Base-by-base conservation (phyloP, 2,888 invertebrate genomes). In the Allacma fusca region DNA sequence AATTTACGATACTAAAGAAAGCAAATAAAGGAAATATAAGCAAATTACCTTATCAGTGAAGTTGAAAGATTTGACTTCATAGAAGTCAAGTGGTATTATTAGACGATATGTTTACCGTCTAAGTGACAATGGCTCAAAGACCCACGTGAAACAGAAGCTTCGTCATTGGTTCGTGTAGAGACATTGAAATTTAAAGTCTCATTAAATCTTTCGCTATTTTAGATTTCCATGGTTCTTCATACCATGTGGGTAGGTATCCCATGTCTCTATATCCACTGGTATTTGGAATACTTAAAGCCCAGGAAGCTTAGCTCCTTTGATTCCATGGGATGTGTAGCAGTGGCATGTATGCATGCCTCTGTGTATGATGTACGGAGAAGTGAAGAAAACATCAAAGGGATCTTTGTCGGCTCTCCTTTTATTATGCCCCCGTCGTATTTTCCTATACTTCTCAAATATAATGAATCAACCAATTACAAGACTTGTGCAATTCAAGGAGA, bases 391-490 rank as follows among this genome's bases (percentile, higher is more conserved):
- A 50, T 50, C 50, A 50, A 50, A 50, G 50, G n/a, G 16, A n/a
- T 50, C 50, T 50, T 50, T 50, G 50, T 50, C 16, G 50, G 50
- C n/a, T 50, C 19, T n/a, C 16, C n/a, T 50, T 50, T 50, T 16
- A 19, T 50, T 50, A 19, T 9, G 2, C 19, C 50, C n/a, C 2
- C 19, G 2, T 19, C 50, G 1, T 19, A 5, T 4, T 16, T 50
- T 50, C 16, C n/a, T 50, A 5, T n/a, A 50, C 50, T 19, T 2
- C 16, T 50, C 50, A 13, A 50, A 50, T 50, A 50, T 13, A 50
- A 50, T 50, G 50, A 50, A 50, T 50, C 50, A 50, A 50, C 50
- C 50, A 50, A 50, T 50, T 50, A 50, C n/a, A 50, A 50, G 50
- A 13, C 2, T 50, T 50, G 50, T 1, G 4, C 2, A 16, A 50